Evolutionary conservation across 2,797 vertebrate genomes (phyloP), one percentile per base, ranked within the genome.

Genomic region (Mus spretus): DNA sequence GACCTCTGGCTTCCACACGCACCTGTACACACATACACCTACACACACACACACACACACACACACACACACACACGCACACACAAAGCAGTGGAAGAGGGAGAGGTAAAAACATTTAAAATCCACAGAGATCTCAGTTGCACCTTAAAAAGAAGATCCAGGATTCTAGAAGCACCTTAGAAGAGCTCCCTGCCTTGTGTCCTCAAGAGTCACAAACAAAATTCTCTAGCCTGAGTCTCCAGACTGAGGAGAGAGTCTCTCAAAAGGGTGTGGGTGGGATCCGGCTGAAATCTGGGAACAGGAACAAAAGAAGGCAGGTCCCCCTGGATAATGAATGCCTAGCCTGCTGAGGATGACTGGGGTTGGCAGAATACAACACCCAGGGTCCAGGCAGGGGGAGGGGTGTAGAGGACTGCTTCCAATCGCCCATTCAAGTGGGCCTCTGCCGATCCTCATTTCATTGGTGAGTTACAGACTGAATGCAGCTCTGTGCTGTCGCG

Each of bases 381-480:
- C 87, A 72, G n/a, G 74, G n/a, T 44, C 17, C 63, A 47, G 57
- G 75, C 19, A 15, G 72, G 40, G 44, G 9, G 22, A 17, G 31
- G 19, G 65, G 4, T 1, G 1, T 0, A 9, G 3, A 28, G 67
- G 65, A 82, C 57, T 83, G 81, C 57, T 82, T 83, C 70, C 70
- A 40, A 72, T 93, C 65, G 65, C 93, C 95, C 28, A 70, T 57
- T 80, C 57, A 74, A 83, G 70, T 79, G 65, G 77, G 37, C 61
- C 80, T 90, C 20, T 3, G 79, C 75, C 75, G 95, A 57, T 87
- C 57, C 85, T 95, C 74, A 83, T 91, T 85, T 94, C 93, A 97
- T 95, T 95, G 85, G 91, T 84, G 91, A 91, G 95, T 77, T 91
- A 90, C 91, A 86, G 94, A 34, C 92, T n/a, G 89, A 83, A 90